Evolutionary conservation across 2,888 invertebrate species (phyloP), one percentile per base, ranked within the genome.

Genomic region (Habrosyne pyritoides): DNA sequence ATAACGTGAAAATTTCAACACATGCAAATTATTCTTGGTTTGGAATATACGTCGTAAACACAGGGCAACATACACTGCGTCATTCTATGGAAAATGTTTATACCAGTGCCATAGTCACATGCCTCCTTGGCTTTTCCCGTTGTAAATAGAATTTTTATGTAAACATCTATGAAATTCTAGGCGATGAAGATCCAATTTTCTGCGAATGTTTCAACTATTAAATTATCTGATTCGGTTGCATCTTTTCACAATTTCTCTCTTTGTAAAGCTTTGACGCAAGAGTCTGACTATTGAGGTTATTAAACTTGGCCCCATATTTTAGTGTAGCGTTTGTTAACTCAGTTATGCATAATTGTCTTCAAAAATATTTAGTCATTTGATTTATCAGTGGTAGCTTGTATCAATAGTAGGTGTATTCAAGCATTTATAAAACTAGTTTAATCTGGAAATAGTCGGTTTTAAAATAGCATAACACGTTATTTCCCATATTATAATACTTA

Each of bases 1-100:
- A 66, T 59, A 55, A 59, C 59, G 61, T 62, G 60, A 65, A 67
- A 56, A 59, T 63, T 63, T 69, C 59, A 70, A 65, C 61, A 63
- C 53, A 46, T n/a, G n/a, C n/a, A n/a, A n/a, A n/a, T n/a, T n/a
- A n/a, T n/a, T n/a, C n/a, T 18, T 26, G 10, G 36, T 3, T 18
- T 42, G 18, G 42, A 42, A 42, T 42, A 42, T 8, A 18, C 42
- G 2, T 42, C 1, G 42, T 36, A 36, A 36, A 36, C 12, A 36
- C 14, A 14, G 42, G 18, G n/a, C 6, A 18, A 42, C 8, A 2
- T 18, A 18, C 2, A 18, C 42, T 42, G 42, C 8, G 18, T 42
- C 42, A 42, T 42, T 42, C 8, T 8, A 18, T 18, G 18, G 42
- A 18, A 42, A 42, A 42, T 42, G 42, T 42, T 42, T 42, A 14